Evolutionary conservation across 1,140 invertebrate genomes (phyloP).

Genomic region (Drosophila nasuta): DNA sequence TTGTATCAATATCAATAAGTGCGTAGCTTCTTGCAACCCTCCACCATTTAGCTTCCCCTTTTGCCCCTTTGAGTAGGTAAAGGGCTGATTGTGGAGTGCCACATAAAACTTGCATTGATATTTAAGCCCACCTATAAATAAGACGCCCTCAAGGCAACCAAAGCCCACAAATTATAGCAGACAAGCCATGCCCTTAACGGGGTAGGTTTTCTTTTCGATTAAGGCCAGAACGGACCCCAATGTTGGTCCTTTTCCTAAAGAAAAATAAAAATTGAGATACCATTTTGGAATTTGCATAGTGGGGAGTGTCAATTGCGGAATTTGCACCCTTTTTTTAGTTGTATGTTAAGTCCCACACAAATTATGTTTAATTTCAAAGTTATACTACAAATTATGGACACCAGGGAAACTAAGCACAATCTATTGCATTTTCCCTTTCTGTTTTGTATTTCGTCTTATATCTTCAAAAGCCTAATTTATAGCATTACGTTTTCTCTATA

Average conservation of each 20-base stretch:
- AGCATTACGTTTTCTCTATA: too few relatives aligned
- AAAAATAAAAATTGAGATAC: constrained; percentile 60
- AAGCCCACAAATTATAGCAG: constrained; percentile 76
- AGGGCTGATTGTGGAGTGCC: constrained; percentile 43
- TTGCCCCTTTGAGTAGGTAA: constrained; percentile 16
- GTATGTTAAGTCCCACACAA: constrained; percentile 12
- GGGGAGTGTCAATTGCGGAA: constrained; percentile 33
- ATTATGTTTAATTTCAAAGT: constrained; percentile 42
- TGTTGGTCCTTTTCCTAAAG: neutral
- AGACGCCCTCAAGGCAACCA: constrained; percentile 75
- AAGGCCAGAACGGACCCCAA: constrained; percentile 4
- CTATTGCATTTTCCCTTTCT: too few relatives aligned
- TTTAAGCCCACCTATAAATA: constrained; percentile 80
- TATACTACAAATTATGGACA: constrained; percentile 3
- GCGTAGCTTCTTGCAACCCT: constrained; percentile 22
- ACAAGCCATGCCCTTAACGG: constrained; percentile 17
- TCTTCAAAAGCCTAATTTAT: too few relatives aligned
- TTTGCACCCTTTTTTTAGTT: constrained; percentile 41
- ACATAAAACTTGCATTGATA: constrained; percentile 77
- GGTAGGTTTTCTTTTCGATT: constrained; percentile 56
- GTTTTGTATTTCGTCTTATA: too few relatives aligned
- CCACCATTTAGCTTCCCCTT: neutral
- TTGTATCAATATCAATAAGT: constrained; percentile 81
- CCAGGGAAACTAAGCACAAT: constrained; percentile 4
- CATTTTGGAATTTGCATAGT: constrained; percentile 68